phyloP scores from a whole-genome alignment of 2,113 vertebrate genomes.

The Dipodomys ordii region DNA sequence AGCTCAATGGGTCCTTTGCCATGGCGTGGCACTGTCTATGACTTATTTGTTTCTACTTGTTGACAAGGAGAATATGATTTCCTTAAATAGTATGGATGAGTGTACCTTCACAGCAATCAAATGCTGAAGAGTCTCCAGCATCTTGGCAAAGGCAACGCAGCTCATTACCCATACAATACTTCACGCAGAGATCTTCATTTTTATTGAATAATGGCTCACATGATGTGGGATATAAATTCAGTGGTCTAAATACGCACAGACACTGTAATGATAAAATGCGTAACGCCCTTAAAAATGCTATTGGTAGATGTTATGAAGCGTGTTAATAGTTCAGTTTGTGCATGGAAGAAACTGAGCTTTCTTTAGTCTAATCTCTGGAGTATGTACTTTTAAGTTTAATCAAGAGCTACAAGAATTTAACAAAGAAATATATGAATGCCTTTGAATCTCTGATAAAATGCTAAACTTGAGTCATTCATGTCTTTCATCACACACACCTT shows the following conservation, averaged over 20 bases:
- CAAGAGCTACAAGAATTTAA: too few species aligned
- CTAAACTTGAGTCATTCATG: slow-evolving; percentile 18
- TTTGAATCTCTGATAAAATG: slow-evolving; percentile 21
- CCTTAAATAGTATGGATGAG: neutral
- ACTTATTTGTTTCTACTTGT: neutral
- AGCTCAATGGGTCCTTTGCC: neutral
- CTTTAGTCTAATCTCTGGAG: too few species aligned
- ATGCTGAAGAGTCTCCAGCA: neutral
- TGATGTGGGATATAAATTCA: neutral
- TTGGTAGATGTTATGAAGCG: too few species aligned
- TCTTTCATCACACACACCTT: neutral
- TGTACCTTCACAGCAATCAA: neutral
- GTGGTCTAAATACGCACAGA: neutral
- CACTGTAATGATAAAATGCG: neutral
- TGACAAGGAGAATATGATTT: slow-evolving; percentile 32
- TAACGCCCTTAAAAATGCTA: too few species aligned
- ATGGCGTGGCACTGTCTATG: neutral
- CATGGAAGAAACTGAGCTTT: too few species aligned
- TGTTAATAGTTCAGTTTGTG: too few species aligned
- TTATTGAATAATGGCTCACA: slow-evolving; percentile 1
- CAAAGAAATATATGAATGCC: neutral
- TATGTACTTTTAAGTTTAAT: too few species aligned
- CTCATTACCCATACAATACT: slow-evolving; percentile 10
- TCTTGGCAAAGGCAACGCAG: neutral
- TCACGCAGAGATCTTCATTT: neutral